Base-by-base conservation (phyloP, 2,888 invertebrate genomes). In the Ctena decussata region DNA sequence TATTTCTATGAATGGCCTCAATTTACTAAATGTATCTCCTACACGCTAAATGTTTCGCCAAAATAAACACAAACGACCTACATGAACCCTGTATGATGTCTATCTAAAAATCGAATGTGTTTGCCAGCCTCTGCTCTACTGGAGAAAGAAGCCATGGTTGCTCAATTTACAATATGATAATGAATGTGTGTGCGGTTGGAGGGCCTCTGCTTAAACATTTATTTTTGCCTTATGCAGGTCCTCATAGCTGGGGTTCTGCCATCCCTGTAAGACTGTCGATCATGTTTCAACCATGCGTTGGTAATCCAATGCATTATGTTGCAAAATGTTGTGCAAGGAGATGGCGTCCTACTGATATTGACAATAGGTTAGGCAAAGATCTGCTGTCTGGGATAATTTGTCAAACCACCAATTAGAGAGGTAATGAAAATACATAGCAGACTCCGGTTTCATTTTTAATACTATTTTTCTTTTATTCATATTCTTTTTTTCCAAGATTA, bases 1-100 rank as follows among this genome's bases (percentile, higher is more conserved):
- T 32, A 32, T 65, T 65, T 65, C 65, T 35, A 35, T 65, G 5
- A 65, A 35, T 35, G 11, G 65, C 65, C 65, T 65, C 65, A 32
- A 65, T 65, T 65, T 65, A 65, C 65, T 65, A 65, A 27, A 65
- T 65, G 32, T 65, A 65, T 65, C 65, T 65, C 65, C 65, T 65
- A 65, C 65, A 65, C 65, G 65, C 65, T 65, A 65, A 32, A 15
- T 65, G 35, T 65, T 65, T 35, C 2, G 65, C 65, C 24, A 65
- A 65, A 65, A 30, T 65, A 65, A 65, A 65, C 18, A 65, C 5
- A 6, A 65, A 18, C 35, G 30, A 65, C 65, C 65, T 5, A 35
- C 24, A 27, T 35, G 65, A 35, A 65, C 65, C n/a, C n/a, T n/a
- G n/a, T n/a, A n/a, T n/a, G n/a, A n/a, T n/a, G n/a, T n/a, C n/a